Conservation (phyloP, 2,113 vertebrate species). For the Dasyornis broadbenti region DNA sequence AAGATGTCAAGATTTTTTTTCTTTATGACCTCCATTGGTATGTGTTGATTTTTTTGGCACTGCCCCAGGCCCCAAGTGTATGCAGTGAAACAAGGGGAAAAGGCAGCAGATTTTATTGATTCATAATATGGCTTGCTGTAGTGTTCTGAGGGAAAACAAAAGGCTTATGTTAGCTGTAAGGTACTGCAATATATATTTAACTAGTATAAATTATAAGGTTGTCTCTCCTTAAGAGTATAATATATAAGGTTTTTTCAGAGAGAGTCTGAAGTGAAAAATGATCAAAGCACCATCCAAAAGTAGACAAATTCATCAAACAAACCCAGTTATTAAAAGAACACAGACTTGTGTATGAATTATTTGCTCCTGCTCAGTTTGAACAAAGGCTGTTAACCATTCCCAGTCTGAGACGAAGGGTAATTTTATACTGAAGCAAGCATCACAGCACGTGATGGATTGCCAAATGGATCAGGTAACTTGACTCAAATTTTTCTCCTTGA, state of each 20-base stretch:
- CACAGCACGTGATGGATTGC: background rate
- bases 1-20: conserved; percentile 40
- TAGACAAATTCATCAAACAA: conserved; percentile 38
- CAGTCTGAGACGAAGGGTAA: background rate
- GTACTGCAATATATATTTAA: conserved; percentile 37
- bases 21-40: conserved; percentile 31
- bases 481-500: background rate
- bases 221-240: conserved; percentile 16
- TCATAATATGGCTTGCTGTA: conserved; percentile 26
- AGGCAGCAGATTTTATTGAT: conserved; percentile 40
- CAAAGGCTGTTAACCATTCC: background rate
- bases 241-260: conserved; percentile 8
- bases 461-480: background rate
- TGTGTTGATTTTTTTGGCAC: conserved; percentile 55
- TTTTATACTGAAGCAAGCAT: conserved; percentile 2
- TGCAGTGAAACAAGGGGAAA: background rate
- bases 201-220: conserved; percentile 26
- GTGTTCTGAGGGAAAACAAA: conserved; percentile 29
- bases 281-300: conserved; percentile 23
- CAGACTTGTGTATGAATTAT: conserved; percentile 14
- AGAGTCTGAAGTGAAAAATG: conserved; percentile 10
- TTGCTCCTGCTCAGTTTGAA: conserved; percentile 2
- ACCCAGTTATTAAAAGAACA: conserved; percentile 28
- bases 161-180: conserved; percentile 37
- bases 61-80: background rate